Evolutionary conservation across 2,888 invertebrate genomes (phyloP), one percentile per base, ranked within the genome.

Genomic region (Automeris io): DNA sequence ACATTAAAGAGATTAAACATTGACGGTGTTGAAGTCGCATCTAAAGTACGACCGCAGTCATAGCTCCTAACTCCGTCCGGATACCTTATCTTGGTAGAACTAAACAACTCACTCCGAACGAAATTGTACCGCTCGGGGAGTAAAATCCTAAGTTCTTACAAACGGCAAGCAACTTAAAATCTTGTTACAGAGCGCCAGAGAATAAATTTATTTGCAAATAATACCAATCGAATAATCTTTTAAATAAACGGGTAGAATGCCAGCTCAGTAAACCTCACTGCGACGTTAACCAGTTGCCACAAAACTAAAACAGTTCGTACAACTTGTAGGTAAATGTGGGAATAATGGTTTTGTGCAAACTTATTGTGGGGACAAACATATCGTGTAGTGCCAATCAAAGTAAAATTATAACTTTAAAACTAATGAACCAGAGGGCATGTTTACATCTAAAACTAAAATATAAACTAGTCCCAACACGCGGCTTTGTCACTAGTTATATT

Each of bases 41-140:
- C 53, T 46, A 56, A 59, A 58, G 50, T 58, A 61, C 67, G 56
- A 60, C 64, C 61, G 54, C 65, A 64, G 58, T 61, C 63, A 48
- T 62, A 60, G 61, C 63, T 61, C 56, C 61, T 61, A 60, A 64
- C 62, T 69, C n/a, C 63, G 57, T 54, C 65, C 71, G 73, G 75
- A 76, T 74, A 73, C 69, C 69, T 77, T 79, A 77, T 77, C 78
- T 75, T 64, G 61, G 62, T 65, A 61, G 64, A 76, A 72, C 78
- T 76, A 78, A 77, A 80, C 77, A 80, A 77, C 78, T 80, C 70
- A 78, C 75, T 77, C 64, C 54, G 51, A 66, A 59, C 63, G 56
- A 66, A 53, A 57, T 43, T 47, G 50, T 49, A 51, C 45, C 43
- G 38, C 51, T 44, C 42, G 35, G 42, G 38, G 38, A 40, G 42